Conservation (phyloP, 2,113 vertebrate genomes). For the Lampris incognitus region DNA sequence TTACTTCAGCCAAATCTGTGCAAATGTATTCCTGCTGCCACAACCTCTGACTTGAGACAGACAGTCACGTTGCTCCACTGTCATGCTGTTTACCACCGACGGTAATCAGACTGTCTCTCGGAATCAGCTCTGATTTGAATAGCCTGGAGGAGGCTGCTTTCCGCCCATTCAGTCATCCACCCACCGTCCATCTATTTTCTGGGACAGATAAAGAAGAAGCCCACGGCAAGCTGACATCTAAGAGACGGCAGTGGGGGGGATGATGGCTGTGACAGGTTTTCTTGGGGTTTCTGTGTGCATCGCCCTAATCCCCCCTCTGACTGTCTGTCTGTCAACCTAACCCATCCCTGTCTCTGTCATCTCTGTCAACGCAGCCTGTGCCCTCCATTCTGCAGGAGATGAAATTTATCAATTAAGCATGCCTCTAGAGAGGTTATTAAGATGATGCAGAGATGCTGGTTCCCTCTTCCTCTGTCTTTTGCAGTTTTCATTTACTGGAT, state of each 20-base stretch:
- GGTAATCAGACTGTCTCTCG: constrained; percentile 55
- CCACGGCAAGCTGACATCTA: constrained; percentile 37
- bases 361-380: background rate
- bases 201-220: constrained; percentile 12
- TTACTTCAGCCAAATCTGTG: background rate
- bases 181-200: constrained; percentile 39
- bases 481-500: constrained; percentile 41
- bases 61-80: background rate
- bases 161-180: constrained; percentile 37
- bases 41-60: constrained; percentile 14
- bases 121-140: constrained; percentile 37
- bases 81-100: background rate
- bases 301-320: constrained; percentile 37
- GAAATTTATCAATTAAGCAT: constrained; percentile 76
- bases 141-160: background rate
- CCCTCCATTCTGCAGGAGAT: constrained; percentile 59
- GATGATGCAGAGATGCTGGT: constrained; percentile 61
- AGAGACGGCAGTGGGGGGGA: constrained; percentile 6
- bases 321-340: constrained; percentile 44
- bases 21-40: constrained; percentile 25
- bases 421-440: constrained; percentile 73
- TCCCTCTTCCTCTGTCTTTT: constrained; percentile 39
- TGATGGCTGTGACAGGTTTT: constrained; percentile 55
- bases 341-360: constrained; percentile 37
- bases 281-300: constrained; percentile 37